A percentile compares a stretch with the other conserved stretches of the same genome.
Evolutionary conservation across 2,888 invertebrate genomes (phyloP).

Genomic region (Graphium colonna): DNA sequence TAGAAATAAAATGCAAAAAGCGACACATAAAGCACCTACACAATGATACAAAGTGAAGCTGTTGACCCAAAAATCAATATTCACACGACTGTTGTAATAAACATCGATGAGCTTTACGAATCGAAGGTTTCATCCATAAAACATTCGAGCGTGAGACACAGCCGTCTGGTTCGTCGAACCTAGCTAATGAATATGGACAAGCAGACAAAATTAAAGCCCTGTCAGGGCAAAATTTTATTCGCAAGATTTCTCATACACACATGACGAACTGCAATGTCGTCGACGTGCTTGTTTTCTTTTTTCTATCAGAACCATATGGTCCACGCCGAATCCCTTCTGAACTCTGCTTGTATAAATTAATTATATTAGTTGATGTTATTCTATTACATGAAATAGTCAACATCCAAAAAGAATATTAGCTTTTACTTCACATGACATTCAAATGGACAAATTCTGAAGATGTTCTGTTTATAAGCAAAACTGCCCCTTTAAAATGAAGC

Average conservation of each 20-base stretch:
- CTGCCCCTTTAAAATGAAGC: no score
- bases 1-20: conserved; percentile 46
- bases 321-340: no score
- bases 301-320: no score
- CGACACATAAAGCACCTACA: conserved; percentile 43
- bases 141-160: conserved; percentile 51
- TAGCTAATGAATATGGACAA: conserved; percentile 23
- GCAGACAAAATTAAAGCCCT: conserved; percentile 8
- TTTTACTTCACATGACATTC: background rate
- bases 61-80: conserved; percentile 77
- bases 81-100: conserved; percentile 66
- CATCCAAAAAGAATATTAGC: background rate
- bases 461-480: background rate
- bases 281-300: background rate
- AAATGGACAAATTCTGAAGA: background rate
- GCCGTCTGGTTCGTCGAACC: conserved; percentile 32
- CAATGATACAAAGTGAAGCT: conserved; percentile 57
- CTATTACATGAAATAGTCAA: background rate
- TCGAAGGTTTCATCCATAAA: conserved; percentile 70
- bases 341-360: no score
- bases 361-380: background rate
- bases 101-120: conserved; percentile 65
- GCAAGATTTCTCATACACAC: background rate
- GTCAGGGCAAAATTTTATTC: background rate
- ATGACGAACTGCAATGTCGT: background rate